phyloP scores from a whole-genome alignment of 2,888 invertebrate species.

The Folsomia candida region DNA sequence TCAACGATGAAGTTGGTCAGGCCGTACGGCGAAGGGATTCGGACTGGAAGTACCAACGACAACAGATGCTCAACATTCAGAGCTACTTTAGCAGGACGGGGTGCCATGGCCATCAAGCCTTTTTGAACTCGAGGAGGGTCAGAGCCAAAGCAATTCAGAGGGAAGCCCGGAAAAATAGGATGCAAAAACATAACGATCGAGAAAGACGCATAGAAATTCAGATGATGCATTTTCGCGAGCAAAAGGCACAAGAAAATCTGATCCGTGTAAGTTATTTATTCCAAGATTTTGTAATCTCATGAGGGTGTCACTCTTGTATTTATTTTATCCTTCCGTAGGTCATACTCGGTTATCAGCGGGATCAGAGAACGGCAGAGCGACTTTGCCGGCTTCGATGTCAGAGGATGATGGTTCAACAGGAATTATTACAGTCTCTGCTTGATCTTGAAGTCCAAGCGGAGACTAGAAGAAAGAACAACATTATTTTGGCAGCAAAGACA shows the following conservation, averaged over 20 bases:
- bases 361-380: not conserved
- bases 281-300: too few relatives aligned
- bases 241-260: not conserved
- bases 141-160: constrained; percentile 15
- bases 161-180: not conserved
- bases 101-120: too few relatives aligned
- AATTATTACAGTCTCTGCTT: not conserved
- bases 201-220: not conserved
- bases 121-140: constrained; percentile 6
- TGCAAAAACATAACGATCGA: not conserved
- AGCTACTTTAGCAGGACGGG: not conserved
- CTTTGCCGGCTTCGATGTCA: not conserved
- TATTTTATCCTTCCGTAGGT: too few relatives aligned
- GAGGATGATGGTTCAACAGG: not conserved
- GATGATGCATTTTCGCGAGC: not conserved
- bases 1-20: constrained; percentile 26
- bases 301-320: too few relatives aligned
- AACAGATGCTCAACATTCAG: constrained; percentile 18
- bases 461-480: not conserved
- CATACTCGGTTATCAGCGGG: not conserved
- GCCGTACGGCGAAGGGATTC: not conserved
- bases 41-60: constrained; percentile 9
- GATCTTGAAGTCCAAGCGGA: not conserved
- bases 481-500: not conserved
- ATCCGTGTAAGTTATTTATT: too few relatives aligned